phyloP scores from a whole-genome alignment of 2,888 invertebrate genomes.

The Drosophila leonis region DNA sequence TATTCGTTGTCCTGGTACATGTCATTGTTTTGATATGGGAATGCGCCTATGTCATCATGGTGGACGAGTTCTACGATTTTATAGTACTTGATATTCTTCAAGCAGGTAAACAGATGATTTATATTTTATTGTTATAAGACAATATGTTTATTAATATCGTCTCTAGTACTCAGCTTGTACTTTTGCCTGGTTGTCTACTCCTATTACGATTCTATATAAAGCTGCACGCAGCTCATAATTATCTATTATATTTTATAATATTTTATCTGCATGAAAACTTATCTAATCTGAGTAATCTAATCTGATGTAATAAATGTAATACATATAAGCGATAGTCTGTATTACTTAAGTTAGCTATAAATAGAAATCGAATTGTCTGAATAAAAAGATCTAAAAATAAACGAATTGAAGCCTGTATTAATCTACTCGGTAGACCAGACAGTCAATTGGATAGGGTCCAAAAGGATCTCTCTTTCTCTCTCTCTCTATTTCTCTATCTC shows the following conservation, averaged over 20 bases:
- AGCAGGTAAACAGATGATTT: conserved; percentile 23
- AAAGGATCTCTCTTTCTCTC: no score
- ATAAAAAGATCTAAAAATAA: no score
- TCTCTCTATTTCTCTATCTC: no score
- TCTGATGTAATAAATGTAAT: neutral
- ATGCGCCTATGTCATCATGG: conserved; percentile 28
- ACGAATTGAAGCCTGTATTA: no score
- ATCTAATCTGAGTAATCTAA: neutral
- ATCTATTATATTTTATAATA: neutral
- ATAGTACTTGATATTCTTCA: conserved; percentile 59
- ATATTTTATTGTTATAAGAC: neutral
- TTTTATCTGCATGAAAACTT: neutral
- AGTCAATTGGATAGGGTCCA: no score
- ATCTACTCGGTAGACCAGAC: no score
- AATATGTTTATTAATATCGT: neutral
- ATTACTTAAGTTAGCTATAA: no score
- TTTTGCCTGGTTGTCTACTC: conserved; percentile 67
- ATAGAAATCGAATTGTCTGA: neutral
- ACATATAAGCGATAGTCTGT: no score
- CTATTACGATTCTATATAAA: conserved; percentile 40
- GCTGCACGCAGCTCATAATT: neutral
- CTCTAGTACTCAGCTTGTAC: conserved; percentile 54
- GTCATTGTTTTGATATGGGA: conserved; percentile 43
- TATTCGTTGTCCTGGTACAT: conserved; percentile 49
- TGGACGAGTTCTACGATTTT: conserved; percentile 52